A percentile compares a stretch with the other conserved stretches of the same genome.
Conservation (phyloP, 2,797 vertebrate species). For the Emydoidea blandingii region DNA sequence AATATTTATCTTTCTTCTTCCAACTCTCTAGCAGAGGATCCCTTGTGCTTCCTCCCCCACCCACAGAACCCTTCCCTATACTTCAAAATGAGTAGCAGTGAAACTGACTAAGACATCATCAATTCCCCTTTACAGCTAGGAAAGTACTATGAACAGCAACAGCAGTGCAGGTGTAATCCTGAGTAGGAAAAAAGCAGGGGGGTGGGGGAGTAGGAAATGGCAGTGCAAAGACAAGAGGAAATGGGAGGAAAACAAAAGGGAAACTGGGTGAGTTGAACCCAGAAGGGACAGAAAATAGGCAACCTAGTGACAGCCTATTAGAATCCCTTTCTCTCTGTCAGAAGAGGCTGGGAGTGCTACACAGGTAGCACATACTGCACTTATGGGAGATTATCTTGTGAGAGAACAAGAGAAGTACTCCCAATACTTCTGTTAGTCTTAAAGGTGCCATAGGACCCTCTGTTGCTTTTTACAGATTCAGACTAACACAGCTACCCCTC, state of each 20-base stretch:
- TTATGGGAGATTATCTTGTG: not conserved
- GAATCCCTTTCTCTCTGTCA: not conserved
- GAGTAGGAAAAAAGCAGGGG: not conserved
- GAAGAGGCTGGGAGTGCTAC: not conserved
- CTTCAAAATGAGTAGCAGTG: not conserved
- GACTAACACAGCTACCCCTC: no score
- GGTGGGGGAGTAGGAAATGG: not conserved
- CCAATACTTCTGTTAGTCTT: no score
- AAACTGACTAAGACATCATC: not conserved
- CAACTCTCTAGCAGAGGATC: not conserved
- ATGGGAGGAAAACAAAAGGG: not conserved
- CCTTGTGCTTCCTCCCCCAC: not conserved
- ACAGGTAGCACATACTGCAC: not conserved
- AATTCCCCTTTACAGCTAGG: not conserved
- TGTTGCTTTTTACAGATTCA: no score
- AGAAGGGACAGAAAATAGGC: not conserved
- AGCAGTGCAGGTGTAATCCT: not conserved
- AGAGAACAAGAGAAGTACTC: not conserved
- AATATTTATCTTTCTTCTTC: not conserved
- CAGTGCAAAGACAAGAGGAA: not conserved
- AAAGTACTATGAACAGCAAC: accelerated
- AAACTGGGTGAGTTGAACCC: not conserved
- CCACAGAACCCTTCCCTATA: not conserved
- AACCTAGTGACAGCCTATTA: not conserved
- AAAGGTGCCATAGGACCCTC: no score